phyloP scores from a whole-genome alignment of 1,140 invertebrate species.

The Doryteuthis pealeii region DNA sequence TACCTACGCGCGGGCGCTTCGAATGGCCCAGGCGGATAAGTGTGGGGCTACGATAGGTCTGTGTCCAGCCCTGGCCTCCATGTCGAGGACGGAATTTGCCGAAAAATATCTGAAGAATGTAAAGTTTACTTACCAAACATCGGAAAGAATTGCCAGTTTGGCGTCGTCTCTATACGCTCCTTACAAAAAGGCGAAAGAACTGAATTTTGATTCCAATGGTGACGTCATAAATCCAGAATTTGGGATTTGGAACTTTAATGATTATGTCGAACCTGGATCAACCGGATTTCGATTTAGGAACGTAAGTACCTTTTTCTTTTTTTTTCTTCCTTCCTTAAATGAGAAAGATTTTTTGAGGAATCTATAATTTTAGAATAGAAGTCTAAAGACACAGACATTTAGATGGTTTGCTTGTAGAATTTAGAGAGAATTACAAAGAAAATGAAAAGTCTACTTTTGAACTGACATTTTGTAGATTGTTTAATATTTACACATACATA shows the following conservation, averaged over 20 bases:
- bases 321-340: conserved; percentile 5
- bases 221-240: conserved; percentile 44
- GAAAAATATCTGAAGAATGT: conserved; percentile 56
- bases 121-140: conserved; percentile 51
- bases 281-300: conserved; percentile 37
- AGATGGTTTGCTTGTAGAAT: no score
- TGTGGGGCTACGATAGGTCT: conserved; percentile 49
- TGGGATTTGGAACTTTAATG: conserved; percentile 53
- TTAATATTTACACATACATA: no score
- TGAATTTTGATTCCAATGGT: conserved; percentile 52
- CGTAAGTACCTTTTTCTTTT: conserved; percentile 30
- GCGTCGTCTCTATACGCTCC: conserved; percentile 53
- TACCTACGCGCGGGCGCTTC: conserved; percentile 57
- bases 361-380: no score
- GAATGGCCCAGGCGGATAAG: conserved; percentile 51
- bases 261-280: conserved; percentile 29
- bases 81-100: conserved; percentile 54
- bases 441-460: no score
- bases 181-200: conserved; percentile 51
- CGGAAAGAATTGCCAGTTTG: conserved; percentile 51
- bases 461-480: no score
- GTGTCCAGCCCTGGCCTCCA: conserved; percentile 45
- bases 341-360: no score
- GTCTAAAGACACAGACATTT: no score
- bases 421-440: no score